Percentiles rank a stretch among this genome's conserved stretches.
Evolutionary conservation across 2,113 vertebrate genomes (phyloP).

Genomic region (Pica pica): DNA sequence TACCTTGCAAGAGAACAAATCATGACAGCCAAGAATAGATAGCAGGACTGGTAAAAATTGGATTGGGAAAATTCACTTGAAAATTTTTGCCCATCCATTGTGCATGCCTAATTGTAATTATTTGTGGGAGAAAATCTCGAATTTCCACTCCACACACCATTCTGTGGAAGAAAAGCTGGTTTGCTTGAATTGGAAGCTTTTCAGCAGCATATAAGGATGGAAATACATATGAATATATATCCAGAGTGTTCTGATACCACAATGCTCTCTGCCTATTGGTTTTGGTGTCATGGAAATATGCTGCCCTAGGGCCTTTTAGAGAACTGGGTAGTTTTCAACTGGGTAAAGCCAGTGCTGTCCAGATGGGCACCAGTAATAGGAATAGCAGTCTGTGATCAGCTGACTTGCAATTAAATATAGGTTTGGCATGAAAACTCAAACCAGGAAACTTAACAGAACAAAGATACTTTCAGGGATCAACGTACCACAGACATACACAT

Average conservation of each 20-base stretch:
- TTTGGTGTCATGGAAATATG: neutral
- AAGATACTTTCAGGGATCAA: neutral
- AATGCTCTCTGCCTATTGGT: neutral
- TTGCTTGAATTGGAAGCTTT: neutral
- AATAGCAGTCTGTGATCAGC: neutral
- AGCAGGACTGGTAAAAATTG: neutral
- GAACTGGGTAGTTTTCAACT: neutral
- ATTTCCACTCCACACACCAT: neutral
- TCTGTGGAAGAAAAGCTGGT: neutral
- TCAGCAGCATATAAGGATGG: neutral
- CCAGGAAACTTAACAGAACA: neutral
- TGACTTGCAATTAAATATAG: neutral
- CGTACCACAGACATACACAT: neutral
- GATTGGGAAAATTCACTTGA: neutral
- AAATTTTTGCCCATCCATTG: neutral
- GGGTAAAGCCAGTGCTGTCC: neutral
- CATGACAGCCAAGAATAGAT: neutral
- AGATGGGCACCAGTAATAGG: neutral
- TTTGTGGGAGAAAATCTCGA: neutral
- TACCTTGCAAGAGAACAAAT: neutral
- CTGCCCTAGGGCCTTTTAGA: neutral
- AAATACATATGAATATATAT: neutral
- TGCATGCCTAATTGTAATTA: neutral
- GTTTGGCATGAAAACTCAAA: neutral
- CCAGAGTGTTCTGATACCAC: neutral